Percentiles rank a stretch among this genome's conserved stretches.
phyloP scores from a whole-genome alignment of 2,797 vertebrate species.

The Tauraco hartlaubi region DNA sequence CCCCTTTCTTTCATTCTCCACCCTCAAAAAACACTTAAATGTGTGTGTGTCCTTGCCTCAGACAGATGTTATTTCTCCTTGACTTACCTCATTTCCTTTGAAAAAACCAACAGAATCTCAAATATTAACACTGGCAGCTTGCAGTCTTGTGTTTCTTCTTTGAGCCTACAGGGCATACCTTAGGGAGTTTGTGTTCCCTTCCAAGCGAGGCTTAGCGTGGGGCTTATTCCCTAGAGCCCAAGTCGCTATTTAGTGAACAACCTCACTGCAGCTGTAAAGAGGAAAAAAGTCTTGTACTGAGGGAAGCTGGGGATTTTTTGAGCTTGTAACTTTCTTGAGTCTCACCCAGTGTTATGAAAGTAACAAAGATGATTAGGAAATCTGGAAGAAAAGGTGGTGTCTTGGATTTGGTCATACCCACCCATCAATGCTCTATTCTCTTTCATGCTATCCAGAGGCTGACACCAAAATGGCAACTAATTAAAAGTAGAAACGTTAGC shows the following conservation, averaged over 20 bases:
- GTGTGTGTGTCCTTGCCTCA: neutral
- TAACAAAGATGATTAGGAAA: slow-evolving; percentile 16
- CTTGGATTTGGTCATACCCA: slow-evolving; percentile 46
- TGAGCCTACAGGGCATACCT: neutral
- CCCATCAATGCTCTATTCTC: slow-evolving; percentile 1
- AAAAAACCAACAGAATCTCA: slow-evolving; percentile 21
- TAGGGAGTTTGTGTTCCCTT: slow-evolving; percentile 41
- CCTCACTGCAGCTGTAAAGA: neutral
- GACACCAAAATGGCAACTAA: slow-evolving; percentile 75
- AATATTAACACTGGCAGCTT: slow-evolving; percentile 37
- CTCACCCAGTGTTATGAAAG: neutral
- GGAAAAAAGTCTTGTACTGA: neutral
- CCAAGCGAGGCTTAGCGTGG: neutral
- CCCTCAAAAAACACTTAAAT: neutral
- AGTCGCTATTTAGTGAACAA: slow-evolving; percentile 26
- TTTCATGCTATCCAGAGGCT: slow-evolving; percentile 58
- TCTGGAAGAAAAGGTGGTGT: slow-evolving; percentile 22
- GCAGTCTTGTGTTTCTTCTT: slow-evolving; percentile 10
- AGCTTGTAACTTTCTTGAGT: neutral
- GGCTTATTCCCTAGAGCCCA: slow-evolving; percentile 15
- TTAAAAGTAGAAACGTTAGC: slow-evolving; percentile 66
- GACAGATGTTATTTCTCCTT: slow-evolving; percentile 51
- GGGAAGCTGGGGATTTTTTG: neutral
- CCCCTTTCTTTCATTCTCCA: neutral
- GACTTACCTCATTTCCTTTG: slow-evolving; percentile 31